phyloP scores from a whole-genome alignment of 1,140 invertebrate species.

The Tyrophagus putrescentiae region DNA sequence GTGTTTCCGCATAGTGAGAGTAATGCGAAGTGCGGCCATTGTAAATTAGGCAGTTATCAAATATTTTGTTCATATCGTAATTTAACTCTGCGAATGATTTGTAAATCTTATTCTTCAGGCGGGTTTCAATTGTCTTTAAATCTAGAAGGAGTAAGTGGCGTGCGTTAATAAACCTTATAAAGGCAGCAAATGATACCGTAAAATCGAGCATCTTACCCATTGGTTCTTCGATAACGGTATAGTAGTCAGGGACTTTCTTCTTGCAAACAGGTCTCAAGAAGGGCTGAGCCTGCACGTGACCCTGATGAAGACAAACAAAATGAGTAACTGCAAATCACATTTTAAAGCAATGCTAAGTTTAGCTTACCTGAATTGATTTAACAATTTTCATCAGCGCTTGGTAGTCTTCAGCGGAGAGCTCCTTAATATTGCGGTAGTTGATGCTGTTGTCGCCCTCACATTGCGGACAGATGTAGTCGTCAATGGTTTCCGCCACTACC shows the following conservation, averaged over 20 bases:
- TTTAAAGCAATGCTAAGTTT: conserved; percentile 17
- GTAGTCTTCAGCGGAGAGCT: conserved; percentile 62
- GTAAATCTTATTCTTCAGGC: conserved; percentile 67
- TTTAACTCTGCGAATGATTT: conserved; percentile 82
- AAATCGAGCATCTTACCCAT: conserved; percentile 57
- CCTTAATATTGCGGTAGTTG: conserved; percentile 76
- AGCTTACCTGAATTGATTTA: conserved; percentile 67
- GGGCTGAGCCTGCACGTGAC: conserved; percentile 84
- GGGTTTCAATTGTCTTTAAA: conserved; percentile 75
- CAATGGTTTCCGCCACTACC: conserved; percentile 81
- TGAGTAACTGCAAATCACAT: not conserved
- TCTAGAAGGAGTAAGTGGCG: too few species aligned
- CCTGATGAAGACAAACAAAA: conserved; percentile 38
- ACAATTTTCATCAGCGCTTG: conserved; percentile 68
- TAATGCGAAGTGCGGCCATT: conserved; percentile 88
- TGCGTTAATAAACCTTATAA: too few species aligned
- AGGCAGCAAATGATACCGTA: conserved; percentile 15
- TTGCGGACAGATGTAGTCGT: conserved; percentile 88
- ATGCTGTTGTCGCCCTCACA: conserved; percentile 75
- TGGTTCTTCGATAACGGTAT: conserved; percentile 90
- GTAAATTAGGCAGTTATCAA: conserved; percentile 94
- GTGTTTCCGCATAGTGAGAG: conserved; percentile 79
- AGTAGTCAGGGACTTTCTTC: conserved; percentile 87
- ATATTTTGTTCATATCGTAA: conserved; percentile 91
- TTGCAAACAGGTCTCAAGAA: conserved; percentile 93